A percentile compares a stretch with the other conserved stretches of the same genome.
phyloP scores from a whole-genome alignment of 2,888 invertebrate genomes.

The Tetropium fuscum region DNA sequence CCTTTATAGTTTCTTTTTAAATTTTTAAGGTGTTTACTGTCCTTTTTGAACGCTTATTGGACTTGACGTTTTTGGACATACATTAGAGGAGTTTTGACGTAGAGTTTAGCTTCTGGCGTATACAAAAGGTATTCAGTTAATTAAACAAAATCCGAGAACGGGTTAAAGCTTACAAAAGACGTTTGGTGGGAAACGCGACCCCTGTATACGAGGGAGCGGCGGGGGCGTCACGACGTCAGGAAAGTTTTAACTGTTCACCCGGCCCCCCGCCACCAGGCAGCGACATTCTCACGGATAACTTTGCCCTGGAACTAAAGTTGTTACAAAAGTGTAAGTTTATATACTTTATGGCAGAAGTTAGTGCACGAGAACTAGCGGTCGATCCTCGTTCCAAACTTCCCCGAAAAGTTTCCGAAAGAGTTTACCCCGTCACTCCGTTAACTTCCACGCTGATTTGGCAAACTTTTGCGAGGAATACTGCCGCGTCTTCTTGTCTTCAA shows the following conservation, averaged over 20 bases:
- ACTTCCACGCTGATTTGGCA: no score
- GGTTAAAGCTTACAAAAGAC: conserved; percentile 55
- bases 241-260: conserved; percentile 63
- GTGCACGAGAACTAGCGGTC: conserved; percentile 58
- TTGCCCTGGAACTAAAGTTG: conserved; percentile 64
- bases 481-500: no score
- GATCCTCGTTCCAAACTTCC: conserved; percentile 38
- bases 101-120: no score
- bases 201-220: not conserved
- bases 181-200: conserved; percentile 45
- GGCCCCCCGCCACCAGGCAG: conserved; percentile 38
- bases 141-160: conserved; percentile 57
- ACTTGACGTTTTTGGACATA: no score
- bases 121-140: conserved; percentile 58
- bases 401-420: conserved; percentile 38
- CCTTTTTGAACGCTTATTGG: no score
- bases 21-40: no score
- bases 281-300: conserved; percentile 60
- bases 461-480: no score
- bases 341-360: conserved; percentile 68
- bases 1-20: no score
- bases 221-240: conserved; percentile 38
- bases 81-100: no score
- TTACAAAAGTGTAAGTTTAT: conserved; percentile 68
- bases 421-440: no score